Evolutionary conservation across 2,888 invertebrate genomes (phyloP).

Genomic region (Eupithecia insigniata): DNA sequence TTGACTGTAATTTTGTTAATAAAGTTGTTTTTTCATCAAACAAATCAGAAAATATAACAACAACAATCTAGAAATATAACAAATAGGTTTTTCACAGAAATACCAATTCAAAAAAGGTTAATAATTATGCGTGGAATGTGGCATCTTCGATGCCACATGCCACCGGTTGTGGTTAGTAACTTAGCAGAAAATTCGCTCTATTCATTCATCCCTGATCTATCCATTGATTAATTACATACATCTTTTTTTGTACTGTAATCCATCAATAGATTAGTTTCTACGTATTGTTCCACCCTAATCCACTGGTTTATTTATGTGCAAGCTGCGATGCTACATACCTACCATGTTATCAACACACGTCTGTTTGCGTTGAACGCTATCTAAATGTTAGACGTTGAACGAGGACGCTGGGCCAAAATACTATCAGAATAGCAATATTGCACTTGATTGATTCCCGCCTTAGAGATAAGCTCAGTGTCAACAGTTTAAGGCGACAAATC

Average conservation of each 20-base stretch:
- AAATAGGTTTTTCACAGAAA: background rate
- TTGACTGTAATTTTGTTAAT: too few relatives aligned
- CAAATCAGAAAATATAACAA: background rate
- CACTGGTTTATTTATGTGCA: background rate
- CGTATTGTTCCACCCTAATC: too few relatives aligned
- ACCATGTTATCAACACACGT: background rate
- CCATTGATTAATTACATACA: too few relatives aligned
- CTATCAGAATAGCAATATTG: background rate
- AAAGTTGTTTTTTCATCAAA: background rate
- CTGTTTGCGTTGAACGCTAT: background rate
- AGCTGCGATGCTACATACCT: background rate
- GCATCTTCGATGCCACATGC: too few relatives aligned
- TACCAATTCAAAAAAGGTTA: background rate
- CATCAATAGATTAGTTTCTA: too few relatives aligned
- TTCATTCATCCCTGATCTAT: too few relatives aligned
- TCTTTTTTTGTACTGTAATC: too few relatives aligned
- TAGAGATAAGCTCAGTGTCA: slow-evolving; percentile 31
- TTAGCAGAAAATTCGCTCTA: too few relatives aligned
- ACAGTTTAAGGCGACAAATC: slow-evolving; percentile 20
- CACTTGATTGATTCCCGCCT: slow-evolving; percentile 22
- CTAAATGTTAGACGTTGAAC: background rate
- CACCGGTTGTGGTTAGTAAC: too few relatives aligned
- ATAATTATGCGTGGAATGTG: too few relatives aligned
- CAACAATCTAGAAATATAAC: too few relatives aligned
- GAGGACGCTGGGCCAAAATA: background rate